Conservation (phyloP, 2,797 vertebrate species). For the Mus spretus region DNA sequence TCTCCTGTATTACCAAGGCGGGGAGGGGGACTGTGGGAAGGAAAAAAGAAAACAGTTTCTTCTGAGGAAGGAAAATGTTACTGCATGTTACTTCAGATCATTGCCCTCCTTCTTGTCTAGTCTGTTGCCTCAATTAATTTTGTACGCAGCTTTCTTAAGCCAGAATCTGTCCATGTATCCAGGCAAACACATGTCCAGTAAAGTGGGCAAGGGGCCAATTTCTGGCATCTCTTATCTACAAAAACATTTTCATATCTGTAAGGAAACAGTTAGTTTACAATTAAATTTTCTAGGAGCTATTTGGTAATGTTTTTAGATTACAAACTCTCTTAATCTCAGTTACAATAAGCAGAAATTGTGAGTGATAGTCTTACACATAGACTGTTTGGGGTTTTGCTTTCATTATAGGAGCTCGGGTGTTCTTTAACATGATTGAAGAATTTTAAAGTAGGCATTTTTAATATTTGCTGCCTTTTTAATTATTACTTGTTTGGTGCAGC, state of each 20-base stretch:
- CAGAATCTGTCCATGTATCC: constrained; percentile 51
- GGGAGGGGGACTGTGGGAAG: background rate
- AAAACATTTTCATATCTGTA: constrained; percentile 68
- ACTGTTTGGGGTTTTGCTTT: constrained; percentile 2
- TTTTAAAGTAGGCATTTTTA: constrained; percentile 85
- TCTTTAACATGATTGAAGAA: constrained; percentile 85
- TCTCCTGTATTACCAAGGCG: background rate
- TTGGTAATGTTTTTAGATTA: constrained; percentile 69
- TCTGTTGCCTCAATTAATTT: constrained; percentile 45
- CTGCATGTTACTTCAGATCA: background rate
- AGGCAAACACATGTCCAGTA: background rate
- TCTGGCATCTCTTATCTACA: constrained; percentile 51
- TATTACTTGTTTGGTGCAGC: constrained; percentile 85
- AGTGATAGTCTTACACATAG: constrained; percentile 43
- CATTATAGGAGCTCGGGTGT: constrained; percentile 43
- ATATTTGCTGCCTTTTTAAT: constrained; percentile 87
- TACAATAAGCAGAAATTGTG: background rate
- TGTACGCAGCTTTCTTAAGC: constrained; percentile 51
- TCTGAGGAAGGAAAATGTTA: constrained; percentile 10
- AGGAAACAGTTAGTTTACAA: constrained; percentile 56
- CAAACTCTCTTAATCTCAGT: constrained; percentile 54
- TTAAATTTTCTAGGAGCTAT: constrained; percentile 64
- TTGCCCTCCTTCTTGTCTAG: background rate
- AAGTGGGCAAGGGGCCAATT: constrained; percentile 37
- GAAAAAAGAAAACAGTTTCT: constrained; percentile 55